Evolutionary conservation across 2,797 vertebrate species (phyloP), one percentile per base, ranked within the genome.

Genomic region (Periparus ater): DNA sequence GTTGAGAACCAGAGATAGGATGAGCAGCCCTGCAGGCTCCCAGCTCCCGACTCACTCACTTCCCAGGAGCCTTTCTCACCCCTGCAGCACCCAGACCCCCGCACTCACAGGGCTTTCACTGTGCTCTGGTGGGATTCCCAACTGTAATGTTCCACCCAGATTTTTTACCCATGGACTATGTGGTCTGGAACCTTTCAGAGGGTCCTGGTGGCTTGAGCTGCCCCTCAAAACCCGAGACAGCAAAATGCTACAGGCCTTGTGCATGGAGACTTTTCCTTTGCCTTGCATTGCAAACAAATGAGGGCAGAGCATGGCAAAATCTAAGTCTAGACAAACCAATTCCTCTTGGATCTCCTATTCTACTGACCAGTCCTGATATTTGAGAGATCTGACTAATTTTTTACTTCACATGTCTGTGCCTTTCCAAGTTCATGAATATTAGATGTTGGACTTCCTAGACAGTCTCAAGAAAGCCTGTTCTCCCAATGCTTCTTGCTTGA

Each of bases 1-100:
- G 95, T 34, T 85, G 80, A 89, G 91, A 93, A 95, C 89, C 96
- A 96, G 93, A 86, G 91, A 74, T 42, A n/a, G 95, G 92, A 96
- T 30, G 23, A 96, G 86, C 77, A 94, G 81, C 61, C 82, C 94
- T 47, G 50, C 89, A 97, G 85, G 90, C 84, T 88, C 25, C 42
- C 55, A 87, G 91, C 77, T 95, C 51, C 70, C 7, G 23, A 48
- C 47, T 89, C 68, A 42, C 45, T 90, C 78, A 54, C 68, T 92
- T 79, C 70, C 22, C 11, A 19, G 91, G 85, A 92, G 40, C 53
- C 74, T 76, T 96, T 96, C 82, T 67, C 72, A 90, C 63, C 88
- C 89, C 77, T 71, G 63, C 45, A 4, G 62, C 20, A 45, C 27
- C 14, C 32, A 30, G 62, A 36, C 22, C 62, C 20, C 72, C 2